Base-by-base conservation (phyloP, 2,888 invertebrate species). In the Stenchaetothrips biformis region DNA sequence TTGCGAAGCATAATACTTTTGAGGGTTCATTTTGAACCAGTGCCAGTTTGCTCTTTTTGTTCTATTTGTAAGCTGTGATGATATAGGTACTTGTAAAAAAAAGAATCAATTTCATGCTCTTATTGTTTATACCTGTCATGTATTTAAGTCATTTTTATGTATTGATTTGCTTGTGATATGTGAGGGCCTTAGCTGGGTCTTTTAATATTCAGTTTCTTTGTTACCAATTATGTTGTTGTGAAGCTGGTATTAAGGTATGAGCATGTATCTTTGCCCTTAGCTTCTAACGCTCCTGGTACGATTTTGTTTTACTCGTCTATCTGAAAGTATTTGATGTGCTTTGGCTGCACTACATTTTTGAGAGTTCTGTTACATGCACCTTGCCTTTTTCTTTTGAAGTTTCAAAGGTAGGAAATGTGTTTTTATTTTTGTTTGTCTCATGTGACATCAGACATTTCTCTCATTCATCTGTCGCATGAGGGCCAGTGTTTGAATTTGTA, bases 201-300 rank as follows among this genome's bases (percentile, higher is more conserved):
- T 37, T 37, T 37, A 37, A 37, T 37, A 37, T 37, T 37, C 37
- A 37, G 37, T 37, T 37, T 74, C 21, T 74, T 74, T 74, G 67
- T 74, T 74, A 74, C 67, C 67, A 74, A 21, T 67, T 74, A 74
- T 74, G 53, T 21, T 74, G 67, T 74, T 74, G 67, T 74, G 25
- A 25, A 53, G 53, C 53, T 74, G 67, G 25, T 21, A 11, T 74
- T 21, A 9, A 25, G 67, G 25, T 7, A 9, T 74, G 67, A 74
- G 67, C 67, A 74, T 74, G 67, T 25, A 6, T 74, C 25, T 74
- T 74, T 25, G 67, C 67, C 67, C 67, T 74, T 74, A 74, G 67
- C 67, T 74, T 74, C 67, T 74, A 74, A 21, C 11, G 67, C n/a
- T 74, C 67, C 67, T 74, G 67, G 67, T 25, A 21, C 8, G 0